A percentile compares a stretch with the other conserved stretches of the same genome.
Evolutionary conservation across 2,113 vertebrate species (phyloP).

Genomic region (Ceratotherium simum): DNA sequence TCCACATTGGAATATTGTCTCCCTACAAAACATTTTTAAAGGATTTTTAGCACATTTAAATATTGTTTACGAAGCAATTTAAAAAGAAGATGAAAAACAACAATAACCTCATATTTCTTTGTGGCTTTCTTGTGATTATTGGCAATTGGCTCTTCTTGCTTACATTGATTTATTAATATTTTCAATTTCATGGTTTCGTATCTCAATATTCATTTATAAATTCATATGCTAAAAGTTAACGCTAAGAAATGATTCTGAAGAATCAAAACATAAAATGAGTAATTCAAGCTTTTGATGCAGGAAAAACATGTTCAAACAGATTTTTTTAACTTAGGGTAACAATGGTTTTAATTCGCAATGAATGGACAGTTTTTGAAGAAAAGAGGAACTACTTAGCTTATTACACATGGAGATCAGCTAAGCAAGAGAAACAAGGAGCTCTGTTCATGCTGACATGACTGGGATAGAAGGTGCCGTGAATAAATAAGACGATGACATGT

Average conservation of each 20-base stretch:
- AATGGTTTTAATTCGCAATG: slow-evolving; percentile 11
- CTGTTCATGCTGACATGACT: not conserved
- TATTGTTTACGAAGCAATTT: slow-evolving; percentile 57
- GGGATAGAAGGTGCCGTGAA: not conserved
- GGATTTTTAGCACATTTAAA: slow-evolving; percentile 39
- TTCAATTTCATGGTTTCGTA: slow-evolving; percentile 67
- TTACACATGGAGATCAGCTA: not conserved
- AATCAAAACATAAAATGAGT: slow-evolving; percentile 68
- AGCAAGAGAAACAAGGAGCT: not conserved
- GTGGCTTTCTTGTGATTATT: slow-evolving; percentile 21
- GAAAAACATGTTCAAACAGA: slow-evolving; percentile 67
- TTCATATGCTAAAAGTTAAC: slow-evolving; percentile 59
- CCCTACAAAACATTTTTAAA: slow-evolving; percentile 18
- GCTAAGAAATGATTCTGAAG: slow-evolving; percentile 59
- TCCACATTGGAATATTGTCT: slow-evolving; percentile 2
- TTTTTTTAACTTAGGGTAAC: not conserved
- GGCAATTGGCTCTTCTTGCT: not conserved
- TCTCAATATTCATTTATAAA: slow-evolving; percentile 71
- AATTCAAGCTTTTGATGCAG: slow-evolving; percentile 46
- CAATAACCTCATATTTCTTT: slow-evolving; percentile 21
- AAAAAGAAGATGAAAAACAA: slow-evolving; percentile 33
- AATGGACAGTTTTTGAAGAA: slow-evolving; percentile 33
- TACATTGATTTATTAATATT: slow-evolving; percentile 60
- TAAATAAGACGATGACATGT: not conserved
- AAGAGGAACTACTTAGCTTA: not conserved